Conservation (phyloP, 2,888 invertebrate species). For the Anticlea derivata region DNA sequence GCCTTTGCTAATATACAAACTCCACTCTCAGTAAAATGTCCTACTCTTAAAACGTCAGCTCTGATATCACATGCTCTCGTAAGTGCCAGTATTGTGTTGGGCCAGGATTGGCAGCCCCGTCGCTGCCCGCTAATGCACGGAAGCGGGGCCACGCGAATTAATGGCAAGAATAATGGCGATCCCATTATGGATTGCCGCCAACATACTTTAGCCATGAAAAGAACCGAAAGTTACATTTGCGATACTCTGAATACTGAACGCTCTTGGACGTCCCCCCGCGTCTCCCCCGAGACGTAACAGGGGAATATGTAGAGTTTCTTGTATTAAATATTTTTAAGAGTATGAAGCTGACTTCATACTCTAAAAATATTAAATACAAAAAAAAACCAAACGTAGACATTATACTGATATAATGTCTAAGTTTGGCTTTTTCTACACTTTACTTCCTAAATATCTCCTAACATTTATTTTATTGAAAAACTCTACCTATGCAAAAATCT, state of each 20-base stretch:
- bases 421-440: too few relatives aligned
- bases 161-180: slow-evolving; percentile 84
- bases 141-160: slow-evolving; percentile 81
- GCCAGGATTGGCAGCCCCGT: slow-evolving; percentile 72
- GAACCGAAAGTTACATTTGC: slow-evolving; percentile 85
- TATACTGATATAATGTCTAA: too few relatives aligned
- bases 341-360: not conserved
- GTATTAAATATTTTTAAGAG: not conserved
- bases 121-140: slow-evolving; percentile 81
- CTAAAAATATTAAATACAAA: not conserved
- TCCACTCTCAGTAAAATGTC: slow-evolving; percentile 5
- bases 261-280: slow-evolving; percentile 62
- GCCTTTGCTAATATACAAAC: not conserved
- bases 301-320: slow-evolving; percentile 35
- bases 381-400: too few relatives aligned
- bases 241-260: slow-evolving; percentile 84
- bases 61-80: slow-evolving; percentile 29
- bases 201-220: slow-evolving; percentile 84
- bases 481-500: too few relatives aligned
- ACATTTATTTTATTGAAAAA: too few relatives aligned
- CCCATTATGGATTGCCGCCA: slow-evolving; percentile 85
- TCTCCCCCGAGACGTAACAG: slow-evolving; percentile 43
- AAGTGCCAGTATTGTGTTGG: slow-evolving; percentile 52
- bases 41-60: slow-evolving; percentile 22
- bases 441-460: too few relatives aligned